These are phyloP conservation scores for Siphlonurus alternatus DNA, from an alignment of 2,888 invertebrate species.

Conservation along the genomic window DNA sequence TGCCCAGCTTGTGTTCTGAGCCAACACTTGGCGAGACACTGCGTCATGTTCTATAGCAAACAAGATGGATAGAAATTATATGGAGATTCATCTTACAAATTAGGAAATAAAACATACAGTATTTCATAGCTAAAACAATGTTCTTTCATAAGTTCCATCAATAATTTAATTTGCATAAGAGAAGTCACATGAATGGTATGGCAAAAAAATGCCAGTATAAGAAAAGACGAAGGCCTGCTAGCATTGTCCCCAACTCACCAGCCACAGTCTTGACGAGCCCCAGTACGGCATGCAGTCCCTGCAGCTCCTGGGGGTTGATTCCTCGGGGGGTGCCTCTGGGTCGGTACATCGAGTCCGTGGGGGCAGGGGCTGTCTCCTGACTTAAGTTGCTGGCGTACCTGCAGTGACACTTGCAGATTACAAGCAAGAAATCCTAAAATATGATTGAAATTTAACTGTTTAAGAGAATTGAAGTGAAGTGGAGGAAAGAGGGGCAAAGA, in stretches of 20 bases:
- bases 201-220: too few relatives aligned
- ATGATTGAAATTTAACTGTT: constrained; percentile 2
- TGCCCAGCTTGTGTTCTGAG: constrained; percentile 79
- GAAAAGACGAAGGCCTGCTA: too few relatives aligned
- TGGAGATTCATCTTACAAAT: neutral
- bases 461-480: too few relatives aligned
- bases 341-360: constrained; percentile 45
- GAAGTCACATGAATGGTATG: too few relatives aligned
- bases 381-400: constrained; percentile 32
- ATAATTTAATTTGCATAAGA: neutral
- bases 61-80: constrained; percentile 3
- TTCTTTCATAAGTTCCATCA: too few relatives aligned
- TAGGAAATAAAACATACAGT: too few relatives aligned
- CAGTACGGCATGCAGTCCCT: constrained; percentile 69
- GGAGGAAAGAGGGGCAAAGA: too few relatives aligned
- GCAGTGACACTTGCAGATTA: constrained; percentile 10
- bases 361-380: constrained; percentile 33
- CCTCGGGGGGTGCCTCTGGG: constrained; percentile 33
- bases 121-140: too few relatives aligned
- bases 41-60: constrained; percentile 42
- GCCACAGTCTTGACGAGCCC: constrained; percentile 62
- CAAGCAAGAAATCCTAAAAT: neutral
- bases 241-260: too few relatives aligned
- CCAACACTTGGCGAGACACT: constrained; percentile 60
- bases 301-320: constrained; percentile 65